Conservation (phyloP, 1,140 invertebrate species). For the Formica exsecta region DNA sequence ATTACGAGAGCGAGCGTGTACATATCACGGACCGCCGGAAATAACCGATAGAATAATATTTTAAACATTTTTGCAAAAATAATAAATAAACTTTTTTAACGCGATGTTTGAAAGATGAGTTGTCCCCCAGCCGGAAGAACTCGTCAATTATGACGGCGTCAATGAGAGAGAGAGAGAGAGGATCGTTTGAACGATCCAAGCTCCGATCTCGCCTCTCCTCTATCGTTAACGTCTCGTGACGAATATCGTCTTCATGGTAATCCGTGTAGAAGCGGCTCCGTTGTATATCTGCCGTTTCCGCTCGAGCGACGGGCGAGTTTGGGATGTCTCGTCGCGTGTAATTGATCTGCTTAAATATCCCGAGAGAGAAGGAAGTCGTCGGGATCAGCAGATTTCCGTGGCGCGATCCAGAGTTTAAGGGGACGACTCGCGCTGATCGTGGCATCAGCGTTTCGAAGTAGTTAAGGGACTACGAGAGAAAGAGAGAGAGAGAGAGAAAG, state of each 20-base stretch:
- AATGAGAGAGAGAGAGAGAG: not conserved
- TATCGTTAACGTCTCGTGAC: not conserved
- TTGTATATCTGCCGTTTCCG: slow-evolving; percentile 27
- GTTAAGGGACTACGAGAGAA: slow-evolving; percentile 54
- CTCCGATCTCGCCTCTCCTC: not conserved
- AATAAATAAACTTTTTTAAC: slow-evolving; percentile 18
- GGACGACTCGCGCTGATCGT: slow-evolving; percentile 1
- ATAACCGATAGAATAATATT: slow-evolving; percentile 13
- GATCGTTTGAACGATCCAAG: not conserved
- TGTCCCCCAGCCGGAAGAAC: not conserved
- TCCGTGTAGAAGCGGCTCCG: slow-evolving; percentile 3
- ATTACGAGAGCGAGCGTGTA: slow-evolving; percentile 46
- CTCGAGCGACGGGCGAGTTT: slow-evolving; percentile 49
- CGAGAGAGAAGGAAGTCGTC: slow-evolving; percentile 36
- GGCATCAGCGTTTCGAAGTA: slow-evolving; percentile 52
- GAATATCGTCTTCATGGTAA: slow-evolving; percentile 32
- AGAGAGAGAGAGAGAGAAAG: slow-evolving; percentile 23
- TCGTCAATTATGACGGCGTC: not conserved
- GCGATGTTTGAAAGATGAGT: not conserved
- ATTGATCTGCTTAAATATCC: slow-evolving; percentile 68
- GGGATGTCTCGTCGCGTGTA: slow-evolving; percentile 49
- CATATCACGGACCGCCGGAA: slow-evolving; percentile 31
- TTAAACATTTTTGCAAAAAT: not conserved
- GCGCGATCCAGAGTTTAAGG: slow-evolving; percentile 32
- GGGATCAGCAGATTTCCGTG: slow-evolving; percentile 65